Evolutionary conservation across 2,113 vertebrate species (phyloP), one percentile per base, ranked within the genome.

Genomic region (Odocoileus hemionus): DNA sequence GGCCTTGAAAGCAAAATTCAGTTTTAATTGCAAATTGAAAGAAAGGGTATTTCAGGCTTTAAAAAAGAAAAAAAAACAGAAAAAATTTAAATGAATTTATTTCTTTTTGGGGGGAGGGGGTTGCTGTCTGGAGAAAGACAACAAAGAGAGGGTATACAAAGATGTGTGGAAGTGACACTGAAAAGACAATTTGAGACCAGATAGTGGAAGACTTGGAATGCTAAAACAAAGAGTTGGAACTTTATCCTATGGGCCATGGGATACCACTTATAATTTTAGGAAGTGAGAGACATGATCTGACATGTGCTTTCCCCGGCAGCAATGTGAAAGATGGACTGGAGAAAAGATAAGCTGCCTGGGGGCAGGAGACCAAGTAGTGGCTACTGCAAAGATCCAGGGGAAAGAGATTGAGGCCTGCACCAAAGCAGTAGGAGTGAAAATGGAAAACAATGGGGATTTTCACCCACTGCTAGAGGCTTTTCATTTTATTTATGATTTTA

Each of bases 11-110:
- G 10, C 91, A 87, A 95, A 74, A 64, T 79, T 45, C 33, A 30
- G 86, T 92, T 94, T 92, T 60, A 96, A 96, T 28, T 70, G 13
- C 82, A 88, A 95, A 90, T 52, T 1, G 25, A 87, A 28, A 97
- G 60, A 83, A 55, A 91, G 19, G 1, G 21, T 67, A 91, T 43
- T 91, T 39, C 17, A 52, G 43, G 5, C 57, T 70, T 13, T 16
- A 78, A 91, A 64, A n/a, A 86, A 60, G 45, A 45, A 67, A 33
- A 64, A 67, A 60, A 67, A 7, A 25, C 0, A 92, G 39, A 78
- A 95, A 94, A 43, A 6, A 4, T n/a, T 60, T 12, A 26, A 78
- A 80, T 25, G 5, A 4, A 17, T 43, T 58, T 88, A 23, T 78
- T 58, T 88, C 11, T 6, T 16, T 82, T 45, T 85, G 7, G 6